Percentiles rank a stretch among this genome's conserved stretches.
phyloP scores from a whole-genome alignment of 2,113 vertebrate species.

The Tragelaphus imberbis region DNA sequence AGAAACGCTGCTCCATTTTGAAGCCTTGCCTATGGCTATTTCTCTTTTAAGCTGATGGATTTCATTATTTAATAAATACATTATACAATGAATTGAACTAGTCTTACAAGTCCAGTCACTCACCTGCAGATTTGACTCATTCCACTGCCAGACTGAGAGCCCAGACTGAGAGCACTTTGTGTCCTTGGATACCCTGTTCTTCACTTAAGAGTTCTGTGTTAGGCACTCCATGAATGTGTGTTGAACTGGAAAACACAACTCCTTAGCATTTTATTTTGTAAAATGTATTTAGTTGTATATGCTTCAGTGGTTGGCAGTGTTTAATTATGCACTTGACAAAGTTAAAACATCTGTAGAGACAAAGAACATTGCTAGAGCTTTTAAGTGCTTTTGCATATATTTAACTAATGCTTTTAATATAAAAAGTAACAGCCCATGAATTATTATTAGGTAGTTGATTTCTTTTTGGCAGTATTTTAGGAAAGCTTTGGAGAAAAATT shows the following conservation, averaged over 20 bases:
- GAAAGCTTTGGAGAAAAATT: background rate
- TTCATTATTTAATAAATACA: background rate
- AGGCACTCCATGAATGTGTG: background rate
- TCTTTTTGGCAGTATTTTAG: constrained; percentile 16
- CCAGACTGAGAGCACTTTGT: background rate
- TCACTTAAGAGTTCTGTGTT: background rate
- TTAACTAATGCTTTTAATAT: constrained; percentile 20
- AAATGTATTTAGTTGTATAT: constrained; percentile 8
- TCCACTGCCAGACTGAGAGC: background rate
- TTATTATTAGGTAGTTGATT: background rate
- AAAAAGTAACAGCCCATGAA: background rate
- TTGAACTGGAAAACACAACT: background rate
- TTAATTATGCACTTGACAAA: constrained; percentile 11
- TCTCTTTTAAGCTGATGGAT: background rate
- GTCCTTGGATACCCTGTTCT: background rate
- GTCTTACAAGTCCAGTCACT: background rate
- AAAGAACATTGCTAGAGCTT: background rate
- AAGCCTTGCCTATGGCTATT: background rate
- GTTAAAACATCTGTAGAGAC: background rate
- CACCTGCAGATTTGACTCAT: background rate
- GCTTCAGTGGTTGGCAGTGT: background rate
- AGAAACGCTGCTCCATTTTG: background rate
- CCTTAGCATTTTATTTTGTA: background rate
- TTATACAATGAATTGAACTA: background rate
- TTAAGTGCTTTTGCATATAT: constrained; percentile 8